A percentile compares a stretch with the other conserved stretches of the same genome.
These are phyloP conservation scores for Oscheius sp. DNA, from an alignment of 2,888 invertebrate species.

Conservation along the genomic window DNA sequence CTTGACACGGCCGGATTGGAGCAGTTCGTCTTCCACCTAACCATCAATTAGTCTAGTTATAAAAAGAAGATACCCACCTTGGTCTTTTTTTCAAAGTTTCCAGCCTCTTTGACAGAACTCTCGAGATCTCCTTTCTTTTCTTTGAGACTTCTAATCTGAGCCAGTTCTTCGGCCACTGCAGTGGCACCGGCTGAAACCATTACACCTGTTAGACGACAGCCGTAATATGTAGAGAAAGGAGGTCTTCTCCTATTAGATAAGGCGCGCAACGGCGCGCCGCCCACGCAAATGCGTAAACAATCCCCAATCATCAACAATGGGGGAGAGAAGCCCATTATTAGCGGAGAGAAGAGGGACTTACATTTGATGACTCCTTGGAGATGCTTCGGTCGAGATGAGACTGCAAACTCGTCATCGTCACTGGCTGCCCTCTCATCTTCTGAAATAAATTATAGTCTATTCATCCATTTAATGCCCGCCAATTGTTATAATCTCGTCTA, in stretches of 20 bases:
- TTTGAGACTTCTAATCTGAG: slow-evolving; percentile 56
- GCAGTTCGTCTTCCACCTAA: slow-evolving; percentile 56
- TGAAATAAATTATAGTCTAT: slow-evolving; percentile 29
- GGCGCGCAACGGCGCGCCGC: slow-evolving; percentile 20
- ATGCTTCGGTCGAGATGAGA: slow-evolving; percentile 84
- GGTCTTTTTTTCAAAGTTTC: slow-evolving; percentile 51
- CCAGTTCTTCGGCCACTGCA: slow-evolving; percentile 65
- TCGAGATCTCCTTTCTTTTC: slow-evolving; percentile 66
- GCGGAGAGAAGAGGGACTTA: slow-evolving; percentile 72
- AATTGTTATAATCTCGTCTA: slow-evolving; percentile 14
- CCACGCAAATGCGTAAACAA: slow-evolving; percentile 27
- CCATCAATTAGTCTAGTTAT: background rate
- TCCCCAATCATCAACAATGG: slow-evolving; percentile 30
- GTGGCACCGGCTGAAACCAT: slow-evolving; percentile 61
- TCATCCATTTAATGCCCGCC: background rate
- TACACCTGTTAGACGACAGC: background rate
- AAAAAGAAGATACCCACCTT: slow-evolving; percentile 32
- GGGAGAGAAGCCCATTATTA: background rate
- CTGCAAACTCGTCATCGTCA: slow-evolving; percentile 69
- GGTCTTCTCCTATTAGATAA: slow-evolving; percentile 29
- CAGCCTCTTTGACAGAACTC: slow-evolving; percentile 56
- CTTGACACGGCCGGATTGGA: slow-evolving; percentile 60
- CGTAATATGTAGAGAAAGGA: slow-evolving; percentile 21
- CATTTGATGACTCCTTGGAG: slow-evolving; percentile 92
- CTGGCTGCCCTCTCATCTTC: slow-evolving; percentile 59